Evolutionary conservation across 2,113 vertebrate species (phyloP).

Genomic region (Pomatostomus ruficeps): DNA sequence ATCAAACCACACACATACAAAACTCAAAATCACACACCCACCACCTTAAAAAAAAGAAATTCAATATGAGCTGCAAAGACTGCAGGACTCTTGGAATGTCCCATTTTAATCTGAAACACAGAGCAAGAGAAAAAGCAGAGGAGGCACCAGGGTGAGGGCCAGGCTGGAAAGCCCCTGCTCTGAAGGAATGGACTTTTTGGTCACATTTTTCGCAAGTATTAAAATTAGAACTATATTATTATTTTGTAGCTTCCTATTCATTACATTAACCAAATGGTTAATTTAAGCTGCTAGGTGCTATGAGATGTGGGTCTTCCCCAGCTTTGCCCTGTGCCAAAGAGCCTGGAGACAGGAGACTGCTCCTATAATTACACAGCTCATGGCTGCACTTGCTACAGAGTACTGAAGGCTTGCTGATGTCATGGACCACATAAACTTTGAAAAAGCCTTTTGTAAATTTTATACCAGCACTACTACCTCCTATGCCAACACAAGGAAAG

Average conservation of each 20-base stretch:
- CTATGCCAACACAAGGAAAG: neutral
- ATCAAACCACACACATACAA: neutral
- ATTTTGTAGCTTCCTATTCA: neutral
- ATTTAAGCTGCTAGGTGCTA: neutral
- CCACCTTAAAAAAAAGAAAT: fast-evolving
- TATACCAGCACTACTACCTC: neutral
- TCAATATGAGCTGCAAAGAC: neutral
- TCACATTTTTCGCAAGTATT: neutral
- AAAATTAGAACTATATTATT: neutral
- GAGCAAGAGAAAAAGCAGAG: neutral
- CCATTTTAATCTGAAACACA: neutral
- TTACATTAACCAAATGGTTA: neutral
- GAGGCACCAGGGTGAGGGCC: fast-evolving
- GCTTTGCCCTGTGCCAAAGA: neutral
- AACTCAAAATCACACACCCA: neutral
- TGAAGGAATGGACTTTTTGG: neutral
- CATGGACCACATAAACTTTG: neutral
- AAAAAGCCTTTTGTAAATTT: neutral
- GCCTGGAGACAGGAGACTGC: neutral
- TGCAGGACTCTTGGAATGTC: neutral
- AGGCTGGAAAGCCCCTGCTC: neutral
- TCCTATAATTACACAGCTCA: neutral
- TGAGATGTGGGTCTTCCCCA: neutral
- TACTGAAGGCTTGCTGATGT: neutral
- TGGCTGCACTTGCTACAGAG: fast-evolving